Evolutionary conservation across 2,888 invertebrate genomes (phyloP), one percentile per base, ranked within the genome.

Genomic region (Asteroscopus sphinx): DNA sequence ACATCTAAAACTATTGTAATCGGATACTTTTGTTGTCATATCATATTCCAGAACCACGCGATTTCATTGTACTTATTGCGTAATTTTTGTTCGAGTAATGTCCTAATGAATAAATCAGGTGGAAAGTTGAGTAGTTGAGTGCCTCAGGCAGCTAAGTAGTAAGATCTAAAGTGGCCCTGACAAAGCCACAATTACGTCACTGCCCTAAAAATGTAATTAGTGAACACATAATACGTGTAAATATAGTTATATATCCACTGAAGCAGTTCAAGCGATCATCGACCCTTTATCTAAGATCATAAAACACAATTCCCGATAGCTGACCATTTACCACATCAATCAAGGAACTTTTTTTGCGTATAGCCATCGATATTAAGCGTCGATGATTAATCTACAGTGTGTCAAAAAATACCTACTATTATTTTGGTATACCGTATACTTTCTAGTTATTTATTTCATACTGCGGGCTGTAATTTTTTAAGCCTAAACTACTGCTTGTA

Each of bases 321-420:
- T 26, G 26, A 28, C 30, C 41, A 45, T 54, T 73, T 64, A 41
- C 21, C 48, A 66, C 76, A 76, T 76, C 73, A 69, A 76, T 74
- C 73, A 74, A 65, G 58, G 46, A 56, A 65, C 54, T 57, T 73
- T 76, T 70, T 76, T 76, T 73, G 69, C 61, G 69, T 64, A 61
- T 68, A 72, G 56, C 66, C 49, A 73, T 74, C 76, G 58, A 76
- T 74, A 73, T 74, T 76, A 76, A 68, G 49, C 70, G 49, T 16
- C 39, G 57, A 74, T 74, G 73, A 74, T 73, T 74, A 76, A 74
- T 74, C 66, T 73, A 59, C 52, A 61, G 48, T 76, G 68, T 76
- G 57, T 48, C 62, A 68, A 62, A 75, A 70, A 68, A 72, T 53
- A 49, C 42, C 37, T 36, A 65, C 65, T 60, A 65, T 62, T 56